Evolutionary conservation across 1,140 invertebrate species (phyloP).

Genomic region (Drosophila santomea): DNA sequence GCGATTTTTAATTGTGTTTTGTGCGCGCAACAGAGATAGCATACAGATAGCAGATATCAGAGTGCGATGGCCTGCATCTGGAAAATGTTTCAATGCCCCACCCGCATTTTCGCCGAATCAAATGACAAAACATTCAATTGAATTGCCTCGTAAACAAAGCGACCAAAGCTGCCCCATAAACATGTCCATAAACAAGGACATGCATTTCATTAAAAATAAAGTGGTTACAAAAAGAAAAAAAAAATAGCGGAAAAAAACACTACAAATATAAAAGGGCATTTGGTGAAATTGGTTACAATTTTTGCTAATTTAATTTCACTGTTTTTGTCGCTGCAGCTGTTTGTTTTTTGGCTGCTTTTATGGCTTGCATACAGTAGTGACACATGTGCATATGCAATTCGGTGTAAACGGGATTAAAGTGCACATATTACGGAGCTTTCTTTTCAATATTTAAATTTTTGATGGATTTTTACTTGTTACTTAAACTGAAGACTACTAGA

Average conservation of each 20-base stretch:
- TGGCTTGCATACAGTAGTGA: slow-evolving; percentile 24
- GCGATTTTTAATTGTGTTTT: slow-evolving; percentile 79
- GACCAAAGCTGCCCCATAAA: slow-evolving; percentile 45
- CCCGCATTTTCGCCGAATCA: slow-evolving; percentile 15
- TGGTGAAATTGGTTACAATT: slow-evolving; percentile 60
- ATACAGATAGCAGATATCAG: neutral
- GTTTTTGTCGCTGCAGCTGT: slow-evolving; percentile 22
- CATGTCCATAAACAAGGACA: slow-evolving; percentile 63
- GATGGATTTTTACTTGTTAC: neutral
- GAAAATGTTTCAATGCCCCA: slow-evolving; percentile 12
- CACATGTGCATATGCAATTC: neutral
- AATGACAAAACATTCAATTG: slow-evolving; percentile 63
- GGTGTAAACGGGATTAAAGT: too few relatives aligned
- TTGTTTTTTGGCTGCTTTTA: slow-evolving; percentile 28
- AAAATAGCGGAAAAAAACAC: neutral
- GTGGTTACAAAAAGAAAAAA: slow-evolving; percentile 5
- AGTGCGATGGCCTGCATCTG: slow-evolving; percentile 6
- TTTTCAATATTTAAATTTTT: neutral
- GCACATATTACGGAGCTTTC: too few relatives aligned
- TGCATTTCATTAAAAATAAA: slow-evolving; percentile 28
- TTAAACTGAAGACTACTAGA: neutral
- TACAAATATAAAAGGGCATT: slow-evolving; percentile 1
- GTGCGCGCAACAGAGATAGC: slow-evolving; percentile 9
- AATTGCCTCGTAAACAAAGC: slow-evolving; percentile 41
- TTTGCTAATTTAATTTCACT: slow-evolving; percentile 76